Evolutionary conservation across 2,797 vertebrate genomes (phyloP), one percentile per base, ranked within the genome.

Genomic region (Acropternis orthonyx): DNA sequence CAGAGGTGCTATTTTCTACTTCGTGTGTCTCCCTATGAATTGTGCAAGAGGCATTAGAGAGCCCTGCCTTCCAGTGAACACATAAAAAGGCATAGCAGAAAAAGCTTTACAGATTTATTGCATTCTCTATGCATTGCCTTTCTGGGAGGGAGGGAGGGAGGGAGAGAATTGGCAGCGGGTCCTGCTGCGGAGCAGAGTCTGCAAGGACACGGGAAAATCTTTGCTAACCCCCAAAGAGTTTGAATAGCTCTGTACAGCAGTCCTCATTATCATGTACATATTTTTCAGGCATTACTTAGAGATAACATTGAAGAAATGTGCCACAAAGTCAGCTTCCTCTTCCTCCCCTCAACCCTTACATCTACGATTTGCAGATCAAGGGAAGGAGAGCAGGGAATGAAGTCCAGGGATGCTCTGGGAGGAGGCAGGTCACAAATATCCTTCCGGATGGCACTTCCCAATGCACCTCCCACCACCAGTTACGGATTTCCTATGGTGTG

Each of bases 1-100:
- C 71, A 92, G 88, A 96, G 92, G 86, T 91, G 86, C 93, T 94
- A 80, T 96, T 95, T 95, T 92, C 93, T 95, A 65, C 94, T 93
- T 88, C 89, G 34, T 84, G 63, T 90, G 89, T 76, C 89, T 96
- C 88, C 89, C 93, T 54, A 41, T 90, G 93, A 95, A 94, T 96
- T 94, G 93, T 94, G 88, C 95, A 95, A 71, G 80, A 93, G 89
- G 91, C 88, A 86, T 94, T 92, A 85, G 85, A 86, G 83, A 92
- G 71, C 83, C 63, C 52, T 88, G 89, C 80, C 89, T 95, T 94
- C 76, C 74, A 26, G 80, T 4, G 16, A 95, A 71, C 88, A 21
- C 77, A 82, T 73, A 81, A 89, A 95, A 96, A 93, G 69, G 89
- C 89, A 86, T 32, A 90, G 94, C 76, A 95, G 88, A 55, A 28